Evolutionary conservation across 2,888 invertebrate genomes (phyloP).

Genomic region (Linnaemya tessellans): DNA sequence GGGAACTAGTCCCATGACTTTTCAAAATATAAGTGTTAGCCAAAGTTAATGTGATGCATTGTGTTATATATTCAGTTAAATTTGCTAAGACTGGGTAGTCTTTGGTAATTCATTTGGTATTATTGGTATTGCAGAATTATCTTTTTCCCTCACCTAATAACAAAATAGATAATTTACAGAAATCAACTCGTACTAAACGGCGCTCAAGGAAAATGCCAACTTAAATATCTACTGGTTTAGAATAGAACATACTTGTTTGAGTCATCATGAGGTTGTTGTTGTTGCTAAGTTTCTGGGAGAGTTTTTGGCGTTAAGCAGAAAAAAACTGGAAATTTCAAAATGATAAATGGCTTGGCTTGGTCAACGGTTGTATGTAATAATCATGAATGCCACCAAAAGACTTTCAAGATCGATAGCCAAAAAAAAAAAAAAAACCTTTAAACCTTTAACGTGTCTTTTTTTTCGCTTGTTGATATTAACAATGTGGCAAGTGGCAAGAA

Average conservation of each 20-base stretch:
- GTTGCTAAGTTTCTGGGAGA: background rate
- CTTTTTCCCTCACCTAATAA: constrained; percentile 21
- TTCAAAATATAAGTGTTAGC: too few relatives aligned
- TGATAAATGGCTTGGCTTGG: constrained; percentile 66
- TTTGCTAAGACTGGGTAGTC: too few relatives aligned
- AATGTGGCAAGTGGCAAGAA: constrained; percentile 61
- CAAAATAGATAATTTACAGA: constrained; percentile 20
- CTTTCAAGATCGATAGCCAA: constrained; percentile 65
- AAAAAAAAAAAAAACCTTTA: constrained; percentile 29
- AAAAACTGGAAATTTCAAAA: constrained; percentile 43
- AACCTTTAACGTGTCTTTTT: constrained; percentile 23
- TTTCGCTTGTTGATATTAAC: background rate
- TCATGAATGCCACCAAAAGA: constrained; percentile 62
- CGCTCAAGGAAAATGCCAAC: constrained; percentile 22
- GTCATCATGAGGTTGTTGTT: constrained; percentile 52
- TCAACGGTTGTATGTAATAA: constrained; percentile 56
- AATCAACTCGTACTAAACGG: constrained; percentile 37
- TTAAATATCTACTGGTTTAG: constrained; percentile 7
- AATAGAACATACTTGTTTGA: constrained; percentile 65
- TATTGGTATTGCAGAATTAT: background rate
- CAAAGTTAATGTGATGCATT: too few relatives aligned
- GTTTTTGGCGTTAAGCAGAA: constrained; percentile 14
- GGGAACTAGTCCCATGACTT: too few relatives aligned
- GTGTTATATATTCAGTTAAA: too few relatives aligned
- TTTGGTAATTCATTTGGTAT: too few relatives aligned